These are phyloP conservation scores for Encarsia formosa DNA, from an alignment of 2,888 invertebrate species.

Conservation along the genomic window DNA sequence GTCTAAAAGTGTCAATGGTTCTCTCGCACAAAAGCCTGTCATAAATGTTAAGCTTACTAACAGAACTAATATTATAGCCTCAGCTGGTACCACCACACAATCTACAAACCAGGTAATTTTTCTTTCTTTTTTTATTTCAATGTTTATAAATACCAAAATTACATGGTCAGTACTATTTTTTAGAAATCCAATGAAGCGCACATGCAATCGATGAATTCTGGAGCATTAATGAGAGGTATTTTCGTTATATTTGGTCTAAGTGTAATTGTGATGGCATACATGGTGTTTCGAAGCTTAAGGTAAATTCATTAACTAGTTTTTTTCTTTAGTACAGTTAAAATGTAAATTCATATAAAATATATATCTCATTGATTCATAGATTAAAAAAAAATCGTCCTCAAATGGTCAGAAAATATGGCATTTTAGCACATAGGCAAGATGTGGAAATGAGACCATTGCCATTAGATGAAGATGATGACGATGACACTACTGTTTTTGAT, in stretches of 20 bases:
- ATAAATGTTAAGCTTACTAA: slow-evolving; percentile 22
- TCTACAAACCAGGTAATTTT: background rate
- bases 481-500: slow-evolving; percentile 51
- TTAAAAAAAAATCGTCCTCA: slow-evolving; percentile 47
- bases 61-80: slow-evolving; percentile 5
- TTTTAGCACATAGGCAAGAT: slow-evolving; percentile 50
- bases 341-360: slow-evolving; percentile 1
- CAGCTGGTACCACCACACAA: slow-evolving; percentile 1
- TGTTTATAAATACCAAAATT: background rate
- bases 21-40: too few relatives aligned
- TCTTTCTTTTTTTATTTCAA: background rate
- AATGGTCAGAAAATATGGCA: slow-evolving; percentile 51
- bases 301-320: slow-evolving; percentile 17
- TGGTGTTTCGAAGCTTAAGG: slow-evolving; percentile 45
- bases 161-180: slow-evolving; percentile 2
- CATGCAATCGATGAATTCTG: slow-evolving; percentile 37
- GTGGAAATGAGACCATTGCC: slow-evolving; percentile 52
- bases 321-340: slow-evolving; percentile 1
- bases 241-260: slow-evolving; percentile 48
- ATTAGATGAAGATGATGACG: slow-evolving; percentile 52
- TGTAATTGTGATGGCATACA: slow-evolving; percentile 44
- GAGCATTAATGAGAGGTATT: slow-evolving; percentile 47
- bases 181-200: slow-evolving; percentile 28
- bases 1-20: background rate
- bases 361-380: slow-evolving; percentile 30